Base-by-base conservation (phyloP, 2,888 invertebrate species). In the Eupithecia inturbata region DNA sequence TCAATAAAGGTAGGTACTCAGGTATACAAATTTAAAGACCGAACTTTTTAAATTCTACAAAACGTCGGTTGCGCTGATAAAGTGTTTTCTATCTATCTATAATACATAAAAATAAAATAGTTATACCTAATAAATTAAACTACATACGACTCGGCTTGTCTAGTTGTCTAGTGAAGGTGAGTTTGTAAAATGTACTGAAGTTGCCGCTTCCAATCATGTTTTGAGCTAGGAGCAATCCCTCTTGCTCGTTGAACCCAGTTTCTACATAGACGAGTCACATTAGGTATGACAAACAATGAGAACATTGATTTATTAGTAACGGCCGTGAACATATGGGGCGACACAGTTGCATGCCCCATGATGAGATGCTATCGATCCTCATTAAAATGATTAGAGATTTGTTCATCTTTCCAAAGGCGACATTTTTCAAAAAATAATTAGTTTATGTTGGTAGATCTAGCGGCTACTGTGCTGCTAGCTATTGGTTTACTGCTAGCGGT, bases 311-410 rank as follows among this genome's bases (percentile, higher is more conserved):
- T 67, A 80, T 79, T 75, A 76, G 78, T 78, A 78, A 79, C 80
- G 79, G 76, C 67, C 16, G 62, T 78, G 77, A 73, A 53, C 71
- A 80, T 75, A 74, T 80, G 45, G 77, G 41, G 72, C 78, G 74
- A 70, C 67, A 77, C 76, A 78, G 74, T 77, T 77, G 67, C 79
- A 74, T 70, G 78, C 76, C 71, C 77, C 76, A 75, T 79, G 76
- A 70, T 70, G 72, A 70, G 72, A 72, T 72, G 36, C 16, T 71
- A 76, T 73, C 66, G 53, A 33, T 70, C 33, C 45, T 72, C 39
- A 53, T 64, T 75, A 4, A n/a, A 64, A 64, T 68, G 72, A 68
- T 66, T 66, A 66, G 66, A 66, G 26, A 41, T 66, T 26, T 26
- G 33, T 64, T 36, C 22, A 39, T 64, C 22, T 39, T 39, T 39